phyloP scores from a whole-genome alignment of 1,140 invertebrate genomes.

The Atta cephalotes region DNA sequence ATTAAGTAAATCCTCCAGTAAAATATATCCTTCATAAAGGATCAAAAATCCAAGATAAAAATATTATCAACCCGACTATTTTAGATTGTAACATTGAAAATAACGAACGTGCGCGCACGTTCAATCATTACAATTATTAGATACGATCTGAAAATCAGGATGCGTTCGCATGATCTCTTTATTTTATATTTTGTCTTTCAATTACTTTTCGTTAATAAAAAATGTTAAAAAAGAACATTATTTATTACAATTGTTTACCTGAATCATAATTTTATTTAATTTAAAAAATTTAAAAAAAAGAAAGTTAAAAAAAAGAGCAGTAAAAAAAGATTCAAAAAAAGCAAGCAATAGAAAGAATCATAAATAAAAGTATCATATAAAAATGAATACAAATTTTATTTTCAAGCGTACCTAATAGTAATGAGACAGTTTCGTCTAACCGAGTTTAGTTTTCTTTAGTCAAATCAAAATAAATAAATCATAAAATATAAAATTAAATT shows the following conservation, averaged over 20 bases:
- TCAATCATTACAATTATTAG: constrained; percentile 5
- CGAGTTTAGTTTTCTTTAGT: no score
- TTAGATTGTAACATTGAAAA: constrained; percentile 33
- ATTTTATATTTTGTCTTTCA: neutral
- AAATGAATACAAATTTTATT: no score
- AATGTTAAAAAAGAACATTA: neutral
- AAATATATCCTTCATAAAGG: constrained; percentile 28
- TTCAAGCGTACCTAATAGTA: no score
- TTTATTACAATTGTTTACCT: neutral
- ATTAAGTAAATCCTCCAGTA: constrained; percentile 36
- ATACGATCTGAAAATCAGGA: constrained; percentile 23
- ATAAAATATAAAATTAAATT: no score
- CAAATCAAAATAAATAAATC: no score
- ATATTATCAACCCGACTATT: constrained; percentile 4
- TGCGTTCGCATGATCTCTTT: neutral
- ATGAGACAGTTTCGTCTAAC: no score
- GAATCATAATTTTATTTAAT: constrained; percentile 1
- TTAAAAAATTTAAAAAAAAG: neutral
- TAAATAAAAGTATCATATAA: no score
- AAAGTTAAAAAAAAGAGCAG: no score
- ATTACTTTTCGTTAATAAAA: neutral
- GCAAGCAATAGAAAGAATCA: no score
- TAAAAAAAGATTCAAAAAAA: no score
- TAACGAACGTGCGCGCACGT: neutral
- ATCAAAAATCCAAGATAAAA: constrained; percentile 46